phyloP scores from a whole-genome alignment of 2,113 vertebrate species.

The Hemichromis elongatus region DNA sequence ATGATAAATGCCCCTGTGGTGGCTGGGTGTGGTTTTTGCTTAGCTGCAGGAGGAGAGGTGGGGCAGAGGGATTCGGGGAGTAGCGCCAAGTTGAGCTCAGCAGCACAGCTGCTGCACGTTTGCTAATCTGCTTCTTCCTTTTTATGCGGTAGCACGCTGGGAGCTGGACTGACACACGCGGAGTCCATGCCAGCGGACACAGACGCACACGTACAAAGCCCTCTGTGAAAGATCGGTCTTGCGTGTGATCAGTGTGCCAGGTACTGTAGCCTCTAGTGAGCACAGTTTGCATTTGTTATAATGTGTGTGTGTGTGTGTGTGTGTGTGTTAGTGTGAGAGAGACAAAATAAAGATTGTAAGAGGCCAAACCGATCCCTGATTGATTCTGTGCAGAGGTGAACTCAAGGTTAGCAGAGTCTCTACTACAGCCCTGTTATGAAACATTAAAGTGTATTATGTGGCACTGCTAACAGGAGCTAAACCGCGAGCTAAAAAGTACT shows the following conservation, averaged over 20 bases:
- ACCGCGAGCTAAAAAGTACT: background rate
- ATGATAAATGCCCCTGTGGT: background rate
- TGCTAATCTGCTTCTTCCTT: background rate
- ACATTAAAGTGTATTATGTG: background rate
- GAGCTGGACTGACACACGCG: background rate
- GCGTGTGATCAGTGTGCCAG: background rate
- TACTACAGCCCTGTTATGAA: background rate
- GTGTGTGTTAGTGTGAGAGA: background rate
- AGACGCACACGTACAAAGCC: background rate
- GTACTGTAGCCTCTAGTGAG: background rate
- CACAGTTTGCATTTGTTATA: background rate
- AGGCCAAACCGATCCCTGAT: background rate
- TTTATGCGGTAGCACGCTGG: background rate
- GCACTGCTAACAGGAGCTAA: background rate
- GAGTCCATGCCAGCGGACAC: background rate
- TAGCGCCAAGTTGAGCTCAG: background rate
- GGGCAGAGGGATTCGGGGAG: background rate
- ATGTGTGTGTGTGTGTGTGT: background rate
- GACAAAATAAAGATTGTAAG: background rate
- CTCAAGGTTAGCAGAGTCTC: background rate
- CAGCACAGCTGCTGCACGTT: background rate
- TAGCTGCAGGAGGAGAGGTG: background rate
- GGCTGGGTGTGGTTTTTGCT: background rate
- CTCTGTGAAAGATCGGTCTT: background rate
- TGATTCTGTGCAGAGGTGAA: background rate